A percentile compares a stretch with the other conserved stretches of the same genome.
phyloP scores from a whole-genome alignment of 2,797 vertebrate species.

The Poeciliopsis paucimaculata region DNA sequence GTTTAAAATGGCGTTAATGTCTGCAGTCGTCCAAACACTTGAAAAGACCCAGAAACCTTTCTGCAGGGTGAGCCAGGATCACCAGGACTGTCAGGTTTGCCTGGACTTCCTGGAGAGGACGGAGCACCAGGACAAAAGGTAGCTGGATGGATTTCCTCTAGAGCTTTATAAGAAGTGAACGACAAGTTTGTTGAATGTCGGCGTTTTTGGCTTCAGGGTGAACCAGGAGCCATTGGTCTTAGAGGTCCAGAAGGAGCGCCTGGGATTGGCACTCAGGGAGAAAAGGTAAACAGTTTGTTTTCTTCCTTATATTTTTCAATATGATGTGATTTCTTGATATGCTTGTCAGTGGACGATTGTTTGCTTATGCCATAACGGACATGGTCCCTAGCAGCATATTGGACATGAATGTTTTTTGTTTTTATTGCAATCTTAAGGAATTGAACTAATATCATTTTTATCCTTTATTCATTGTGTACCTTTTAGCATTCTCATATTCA shows the following conservation, averaged over 20 bases:
- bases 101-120: slow-evolving; percentile 89
- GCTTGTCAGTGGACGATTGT: not conserved
- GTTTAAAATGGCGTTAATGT: not conserved
- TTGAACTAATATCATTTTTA: not conserved
- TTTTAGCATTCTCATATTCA: not conserved
- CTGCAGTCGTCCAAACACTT: not conserved
- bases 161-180: not conserved
- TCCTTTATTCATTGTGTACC: not conserved
- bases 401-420: not conserved
- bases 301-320: not conserved
- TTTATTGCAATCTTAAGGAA: not conserved
- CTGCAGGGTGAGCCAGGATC: slow-evolving; percentile 87
- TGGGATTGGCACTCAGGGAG: slow-evolving; percentile 87
- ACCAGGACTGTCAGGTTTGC: slow-evolving; percentile 84
- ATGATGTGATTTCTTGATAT: not conserved
- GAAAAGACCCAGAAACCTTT: slow-evolving; percentile 17
- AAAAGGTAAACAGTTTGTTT: slow-evolving; percentile 80
- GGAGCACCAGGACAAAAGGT: slow-evolving; percentile 92
- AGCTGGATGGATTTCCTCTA: not conserved
- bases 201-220: slow-evolving; percentile 78
- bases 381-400: not conserved
- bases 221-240: slow-evolving; percentile 81
- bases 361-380: not conserved
- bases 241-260: slow-evolving; percentile 85
- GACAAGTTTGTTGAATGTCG: not conserved